Conservation (phyloP, 2,797 vertebrate genomes). For the Falco novaeseelandiae region DNA sequence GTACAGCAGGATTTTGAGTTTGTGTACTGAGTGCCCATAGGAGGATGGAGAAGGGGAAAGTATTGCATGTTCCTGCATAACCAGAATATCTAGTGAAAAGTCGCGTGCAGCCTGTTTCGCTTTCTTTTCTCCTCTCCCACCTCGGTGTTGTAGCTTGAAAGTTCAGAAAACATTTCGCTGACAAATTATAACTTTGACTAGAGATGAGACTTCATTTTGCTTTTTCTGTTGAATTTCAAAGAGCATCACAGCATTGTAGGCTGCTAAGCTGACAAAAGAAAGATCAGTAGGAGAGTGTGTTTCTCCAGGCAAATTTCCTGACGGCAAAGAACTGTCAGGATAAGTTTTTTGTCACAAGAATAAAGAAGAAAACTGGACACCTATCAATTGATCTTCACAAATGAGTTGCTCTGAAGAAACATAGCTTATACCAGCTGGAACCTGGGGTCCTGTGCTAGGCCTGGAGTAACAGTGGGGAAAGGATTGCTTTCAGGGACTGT, state of each 20-base stretch:
- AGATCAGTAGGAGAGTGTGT: not conserved
- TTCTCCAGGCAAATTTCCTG: conserved; percentile 1
- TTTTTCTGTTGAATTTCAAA: not conserved
- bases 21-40: not conserved
- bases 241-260: not conserved
- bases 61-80: not conserved
- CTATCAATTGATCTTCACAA: not conserved
- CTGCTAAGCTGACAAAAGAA: not conserved
- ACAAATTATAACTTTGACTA: not conserved
- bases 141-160: not conserved
- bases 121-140: not conserved
- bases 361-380: not conserved
- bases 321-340: not conserved
- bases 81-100: not conserved
- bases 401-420: not conserved
- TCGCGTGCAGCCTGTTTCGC: accelerated
- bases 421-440: not conserved
- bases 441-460: not conserved
- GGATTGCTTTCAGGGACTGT: not conserved
- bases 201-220: not conserved
- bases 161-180: not conserved
- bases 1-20: not conserved
- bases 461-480: not conserved
- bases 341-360: not conserved
- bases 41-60: not conserved